phyloP scores from a whole-genome alignment of 2,797 vertebrate genomes.

The Loriculus beryllinus region DNA sequence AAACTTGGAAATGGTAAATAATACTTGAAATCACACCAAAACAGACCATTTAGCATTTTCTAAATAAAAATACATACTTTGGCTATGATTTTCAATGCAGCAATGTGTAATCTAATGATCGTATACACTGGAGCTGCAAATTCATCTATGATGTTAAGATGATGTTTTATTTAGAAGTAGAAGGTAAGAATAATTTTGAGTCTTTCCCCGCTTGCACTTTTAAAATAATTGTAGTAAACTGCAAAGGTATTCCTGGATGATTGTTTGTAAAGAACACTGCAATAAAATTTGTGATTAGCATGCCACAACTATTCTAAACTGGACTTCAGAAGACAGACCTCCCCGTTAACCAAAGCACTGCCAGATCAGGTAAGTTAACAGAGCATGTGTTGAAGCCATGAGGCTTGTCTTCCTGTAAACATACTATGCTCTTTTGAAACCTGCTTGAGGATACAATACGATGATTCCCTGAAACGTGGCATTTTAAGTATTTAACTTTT shows the following conservation, averaged over 20 bases:
- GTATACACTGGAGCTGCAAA: neutral
- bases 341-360: neutral
- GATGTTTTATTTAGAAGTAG: neutral
- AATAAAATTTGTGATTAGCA: neutral
- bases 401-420: neutral
- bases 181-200: neutral
- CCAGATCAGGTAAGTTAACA: neutral
- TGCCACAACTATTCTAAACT: neutral
- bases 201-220: neutral
- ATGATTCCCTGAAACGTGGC: neutral
- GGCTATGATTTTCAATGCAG: neutral
- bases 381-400: neutral
- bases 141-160: neutral
- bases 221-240: neutral
- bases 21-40: neutral
- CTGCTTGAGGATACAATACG: neutral
- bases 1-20: neutral
- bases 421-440: neutral
- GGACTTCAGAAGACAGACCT: fast-evolving
- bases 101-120: neutral
- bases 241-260: neutral
- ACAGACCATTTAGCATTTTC: neutral
- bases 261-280: neutral
- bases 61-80: neutral
- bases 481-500: neutral